phyloP scores from a whole-genome alignment of 1,140 invertebrate genomes.

The Mesaphorura yosii region DNA sequence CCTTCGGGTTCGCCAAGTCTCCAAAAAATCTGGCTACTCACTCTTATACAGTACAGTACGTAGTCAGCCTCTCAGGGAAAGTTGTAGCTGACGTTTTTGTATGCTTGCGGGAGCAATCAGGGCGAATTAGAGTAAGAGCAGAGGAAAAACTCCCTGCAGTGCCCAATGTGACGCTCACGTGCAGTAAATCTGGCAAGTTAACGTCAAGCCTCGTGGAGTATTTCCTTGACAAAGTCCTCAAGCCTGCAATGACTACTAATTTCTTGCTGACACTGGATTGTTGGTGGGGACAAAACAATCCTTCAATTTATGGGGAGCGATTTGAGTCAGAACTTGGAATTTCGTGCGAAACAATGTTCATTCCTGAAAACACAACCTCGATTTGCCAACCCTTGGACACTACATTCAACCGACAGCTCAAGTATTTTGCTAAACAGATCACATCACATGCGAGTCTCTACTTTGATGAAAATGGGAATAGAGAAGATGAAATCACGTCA shows the following conservation, averaged over 20 bases:
- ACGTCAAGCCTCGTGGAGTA: slow-evolving; percentile 4
- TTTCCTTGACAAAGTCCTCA: slow-evolving; percentile 7
- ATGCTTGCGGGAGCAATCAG: slow-evolving; percentile 11
- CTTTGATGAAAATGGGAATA: background rate
- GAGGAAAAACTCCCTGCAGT: background rate
- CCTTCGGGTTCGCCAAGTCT: slow-evolving; percentile 9
- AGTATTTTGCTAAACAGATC: slow-evolving; percentile 8
- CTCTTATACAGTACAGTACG: slow-evolving; percentile 15
- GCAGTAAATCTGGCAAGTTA: slow-evolving; percentile 9
- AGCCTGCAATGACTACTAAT: background rate
- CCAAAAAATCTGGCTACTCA: slow-evolving; percentile 13
- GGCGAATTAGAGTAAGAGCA: slow-evolving; percentile 8
- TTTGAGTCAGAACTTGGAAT: background rate
- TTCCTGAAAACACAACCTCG: slow-evolving; percentile 9
- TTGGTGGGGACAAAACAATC: slow-evolving; percentile 12
- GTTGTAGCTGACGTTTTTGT: slow-evolving; percentile 11
- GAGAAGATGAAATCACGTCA: background rate
- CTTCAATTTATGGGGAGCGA: background rate
- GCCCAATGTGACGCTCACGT: slow-evolving; percentile 7
- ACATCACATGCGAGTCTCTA: background rate
- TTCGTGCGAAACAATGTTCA: background rate
- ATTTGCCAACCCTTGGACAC: slow-evolving; percentile 12
- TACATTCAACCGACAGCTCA: slow-evolving; percentile 10
- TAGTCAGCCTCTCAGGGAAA: slow-evolving; percentile 2
- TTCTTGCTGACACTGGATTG: slow-evolving; percentile 13